phyloP scores from a whole-genome alignment of 2,113 vertebrate genomes.

The Heteronetta atricapilla region DNA sequence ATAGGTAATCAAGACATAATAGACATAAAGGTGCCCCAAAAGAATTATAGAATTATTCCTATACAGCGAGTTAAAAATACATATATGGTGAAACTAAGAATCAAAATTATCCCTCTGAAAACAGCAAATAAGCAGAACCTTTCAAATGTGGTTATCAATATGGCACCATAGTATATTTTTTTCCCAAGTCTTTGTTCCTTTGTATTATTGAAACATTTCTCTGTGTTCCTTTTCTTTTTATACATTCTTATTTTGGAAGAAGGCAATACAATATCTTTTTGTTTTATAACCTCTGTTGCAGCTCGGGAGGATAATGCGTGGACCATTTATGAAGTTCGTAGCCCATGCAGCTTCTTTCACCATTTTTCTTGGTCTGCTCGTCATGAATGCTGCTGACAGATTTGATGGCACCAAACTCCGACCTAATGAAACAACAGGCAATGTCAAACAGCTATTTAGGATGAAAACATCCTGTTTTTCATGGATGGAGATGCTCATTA shows the following conservation, averaged over 20 bases:
- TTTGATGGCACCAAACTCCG: conserved; percentile 91
- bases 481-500: conserved; percentile 97
- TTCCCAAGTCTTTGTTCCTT: background rate
- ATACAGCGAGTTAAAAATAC: background rate
- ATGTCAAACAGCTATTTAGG: conserved; percentile 90
- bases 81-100: background rate
- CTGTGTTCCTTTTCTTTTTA: background rate
- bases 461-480: conserved; percentile 96
- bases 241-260: background rate
- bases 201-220: background rate
- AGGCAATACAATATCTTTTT: conserved; percentile 11
- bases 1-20: too few species aligned
- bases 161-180: background rate
- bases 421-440: conserved; percentile 92
- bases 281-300: conserved; percentile 70
- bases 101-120: background rate
- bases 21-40: background rate
- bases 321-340: conserved; percentile 97
- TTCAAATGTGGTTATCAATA: background rate
- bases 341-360: conserved; percentile 94
- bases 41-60: background rate
- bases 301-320: conserved; percentile 91
- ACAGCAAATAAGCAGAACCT: background rate
- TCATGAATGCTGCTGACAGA: conserved; percentile 94
- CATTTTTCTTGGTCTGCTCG: conserved; percentile 91